Evolutionary conservation across 1,140 invertebrate genomes (phyloP), one percentile per base, ranked within the genome.

Genomic region (Plutomurus gul): DNA sequence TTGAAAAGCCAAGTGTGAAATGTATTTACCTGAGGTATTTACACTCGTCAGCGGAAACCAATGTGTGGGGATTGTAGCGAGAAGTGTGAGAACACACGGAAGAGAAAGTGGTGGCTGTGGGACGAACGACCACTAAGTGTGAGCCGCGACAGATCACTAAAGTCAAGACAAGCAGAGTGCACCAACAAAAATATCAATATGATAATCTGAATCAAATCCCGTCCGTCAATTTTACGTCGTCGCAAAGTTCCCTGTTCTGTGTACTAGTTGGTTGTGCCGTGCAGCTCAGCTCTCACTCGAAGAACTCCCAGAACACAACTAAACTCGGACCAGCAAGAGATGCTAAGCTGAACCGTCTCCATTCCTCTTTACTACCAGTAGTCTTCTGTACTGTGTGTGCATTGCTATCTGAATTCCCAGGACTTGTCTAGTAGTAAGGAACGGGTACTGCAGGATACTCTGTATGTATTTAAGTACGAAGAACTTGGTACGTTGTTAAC

Each of bases 171-270:
- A 43, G 70, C 36, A 46, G 70, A 72, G 70, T 72, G 70, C 36
- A 40, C 70, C 36, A 46, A 37, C n/a, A 65, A 46, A 72, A 40
- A 72, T 72, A 72, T 72, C 70, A 72, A 72, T 72, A 72, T 72
- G 36, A 72, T 72, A 72, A 72, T 72, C 70, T 39, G 70, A 72
- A 72, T 72, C 70, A 72, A 72, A 72, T 71, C 70, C 70, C 70
- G 36, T 72, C 70, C 70, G 70, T 72, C 70, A 72, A 36, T 72
- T 72, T 72, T 72, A 72, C 70, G 70, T 72, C 70, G 70, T 37
- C 70, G 70, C 70, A 37, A 72, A 72, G 36, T 43, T 37, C 40
- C 40, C 56, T 27, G 56, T 30, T 65, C 13, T 65, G 25, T 65
- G 25, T 33, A 3, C 36, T 16, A 65, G 56, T 65, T 27, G 27